These are phyloP conservation scores for Rhea pennata DNA, from an alignment of 2,113 vertebrate species.

Conservation along the genomic window DNA sequence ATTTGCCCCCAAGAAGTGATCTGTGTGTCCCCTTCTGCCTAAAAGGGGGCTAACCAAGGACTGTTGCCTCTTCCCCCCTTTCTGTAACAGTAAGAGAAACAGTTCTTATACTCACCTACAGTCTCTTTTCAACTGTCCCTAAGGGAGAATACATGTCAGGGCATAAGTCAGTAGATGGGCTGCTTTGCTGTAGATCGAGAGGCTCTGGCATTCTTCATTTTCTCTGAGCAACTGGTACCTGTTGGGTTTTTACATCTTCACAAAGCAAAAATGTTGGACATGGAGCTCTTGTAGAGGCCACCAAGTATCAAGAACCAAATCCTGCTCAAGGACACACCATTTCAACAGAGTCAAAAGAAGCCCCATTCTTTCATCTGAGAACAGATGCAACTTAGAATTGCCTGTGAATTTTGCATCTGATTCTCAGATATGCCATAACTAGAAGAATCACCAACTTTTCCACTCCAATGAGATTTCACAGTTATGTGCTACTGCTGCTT, in stretches of 20 bases:
- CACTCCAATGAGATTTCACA: not conserved
- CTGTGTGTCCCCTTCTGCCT: not conserved
- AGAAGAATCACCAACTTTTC: not conserved
- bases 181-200: not conserved
- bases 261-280: not conserved
- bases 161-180: not conserved
- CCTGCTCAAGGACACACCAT: not conserved
- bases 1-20: not conserved
- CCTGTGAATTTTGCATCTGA: not conserved
- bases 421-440: not conserved
- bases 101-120: not conserved
- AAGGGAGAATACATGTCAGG: too few relatives aligned
- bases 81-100: not conserved
- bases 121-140: not conserved
- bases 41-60: not conserved
- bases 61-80: not conserved
- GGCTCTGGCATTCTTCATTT: not conserved
- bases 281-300: not conserved
- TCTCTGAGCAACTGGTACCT: not conserved
- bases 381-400: not conserved
- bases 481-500: not conserved
- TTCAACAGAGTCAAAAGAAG: not conserved
- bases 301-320: not conserved
- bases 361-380: not conserved
- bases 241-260: not conserved